Base-by-base conservation (phyloP, 92 coral and sea anemone species). In the Epizoanthus stellaris region DNA sequence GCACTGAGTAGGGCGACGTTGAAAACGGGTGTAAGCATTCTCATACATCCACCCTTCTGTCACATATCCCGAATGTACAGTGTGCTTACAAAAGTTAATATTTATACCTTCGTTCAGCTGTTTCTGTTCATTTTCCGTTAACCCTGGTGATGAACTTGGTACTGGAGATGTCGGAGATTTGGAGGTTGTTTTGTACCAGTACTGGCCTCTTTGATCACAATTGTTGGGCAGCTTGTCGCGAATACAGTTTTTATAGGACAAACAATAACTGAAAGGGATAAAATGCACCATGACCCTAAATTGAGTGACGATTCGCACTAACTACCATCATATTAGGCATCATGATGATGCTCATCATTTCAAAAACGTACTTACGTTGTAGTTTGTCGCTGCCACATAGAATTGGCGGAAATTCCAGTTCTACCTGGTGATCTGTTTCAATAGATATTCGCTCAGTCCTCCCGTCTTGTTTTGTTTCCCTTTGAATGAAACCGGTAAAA, bases 381-480 rank as follows among this genome's bases (percentile, higher is more conserved):
- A 87, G 63, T 87, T 79, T 90, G 83, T 90, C 85, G 9, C 25
- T 68, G 21, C 94, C 89, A 68, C 21, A 30, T 70, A 87, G 15
- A n/a, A 91, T 91, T 17, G 87, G 38, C 0, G 89, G 89, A 6
- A 91, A 80, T 42, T 91, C 91, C 47, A 91, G 73, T 77, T 84
- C 88, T 80, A 91, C 34, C 75, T 87, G 91, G 14, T 91, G 86
- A 67, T 91, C 89, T 0, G 94, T 87, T 58, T 91, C 94, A n/a
- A 91, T 91, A 5, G 89, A 56, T 15, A 80, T 77, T 15, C 91
- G 45, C 47, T 91, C 91, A 19, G 89, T 85, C 67, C 89, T 79
- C 4, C 87, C 89, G 72, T 87, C 86, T 61, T 87, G 68, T 73
- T 84, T 83, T 15, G 91, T 3, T 60, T 90, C 86, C 80, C 90